phyloP scores from a whole-genome alignment of 2,113 vertebrate species.

The Myiozetetes cayanensis region DNA sequence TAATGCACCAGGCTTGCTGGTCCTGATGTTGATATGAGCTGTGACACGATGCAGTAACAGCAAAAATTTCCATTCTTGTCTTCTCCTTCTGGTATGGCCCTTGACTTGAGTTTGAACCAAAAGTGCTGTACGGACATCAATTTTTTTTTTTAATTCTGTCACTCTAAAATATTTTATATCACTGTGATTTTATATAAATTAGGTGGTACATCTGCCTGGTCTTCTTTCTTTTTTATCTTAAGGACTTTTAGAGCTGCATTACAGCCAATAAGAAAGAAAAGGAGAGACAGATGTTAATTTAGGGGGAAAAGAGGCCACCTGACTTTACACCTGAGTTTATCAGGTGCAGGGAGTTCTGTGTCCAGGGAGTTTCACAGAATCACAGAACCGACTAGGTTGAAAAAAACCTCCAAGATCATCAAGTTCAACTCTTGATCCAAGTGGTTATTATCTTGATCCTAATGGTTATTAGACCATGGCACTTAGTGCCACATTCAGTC shows the following conservation, averaged over 20 bases:
- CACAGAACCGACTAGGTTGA: no score
- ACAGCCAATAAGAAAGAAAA: not conserved
- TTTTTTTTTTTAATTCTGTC: not conserved
- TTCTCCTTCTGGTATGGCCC: not conserved
- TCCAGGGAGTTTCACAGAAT: not conserved
- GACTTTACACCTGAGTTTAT: not conserved
- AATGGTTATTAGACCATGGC: no score
- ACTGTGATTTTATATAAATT: not conserved
- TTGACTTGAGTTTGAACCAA: not conserved
- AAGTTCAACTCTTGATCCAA: no score
- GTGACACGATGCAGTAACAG: accelerated
- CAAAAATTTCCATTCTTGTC: not conserved
- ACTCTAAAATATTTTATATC: not conserved
- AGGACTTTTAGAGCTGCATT: not conserved
- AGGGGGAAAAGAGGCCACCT: not conserved
- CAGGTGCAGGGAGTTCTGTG: accelerated
- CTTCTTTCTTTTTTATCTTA: not conserved
- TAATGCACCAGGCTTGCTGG: not conserved
- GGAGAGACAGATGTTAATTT: not conserved
- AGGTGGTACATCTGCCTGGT: not conserved
- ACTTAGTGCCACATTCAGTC: no score
- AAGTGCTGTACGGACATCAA: not conserved
- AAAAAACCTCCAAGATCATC: no score
- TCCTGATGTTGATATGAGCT: not conserved
- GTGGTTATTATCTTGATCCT: no score